Conservation (phyloP, 2,113 vertebrate genomes). For the Columba livia region DNA sequence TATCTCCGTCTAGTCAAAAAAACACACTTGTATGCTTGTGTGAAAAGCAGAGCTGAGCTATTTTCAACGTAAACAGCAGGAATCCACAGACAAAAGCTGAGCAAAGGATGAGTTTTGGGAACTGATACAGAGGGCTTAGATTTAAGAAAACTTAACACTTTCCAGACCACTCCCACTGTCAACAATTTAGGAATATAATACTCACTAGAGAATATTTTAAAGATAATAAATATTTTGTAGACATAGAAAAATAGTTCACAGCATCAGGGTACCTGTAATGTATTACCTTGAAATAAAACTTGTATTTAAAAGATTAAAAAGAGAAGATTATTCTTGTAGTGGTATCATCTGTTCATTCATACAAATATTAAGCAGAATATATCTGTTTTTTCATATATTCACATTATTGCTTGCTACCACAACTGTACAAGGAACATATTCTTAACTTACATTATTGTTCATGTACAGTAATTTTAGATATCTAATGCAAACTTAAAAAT, state of each 20-base stretch:
- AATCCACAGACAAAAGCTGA: conserved; percentile 27
- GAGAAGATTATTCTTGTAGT: conserved; percentile 67
- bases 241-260: conserved; percentile 74
- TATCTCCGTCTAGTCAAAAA: neutral
- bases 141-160: conserved; percentile 48
- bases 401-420: conserved; percentile 83
- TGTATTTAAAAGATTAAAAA: conserved; percentile 78
- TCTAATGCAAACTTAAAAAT: conserved; percentile 55
- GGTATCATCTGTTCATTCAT: conserved; percentile 77
- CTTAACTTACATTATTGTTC: conserved; percentile 64
- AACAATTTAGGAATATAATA: conserved; percentile 21
- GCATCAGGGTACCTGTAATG: conserved; percentile 66
- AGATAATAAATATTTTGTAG: conserved; percentile 70
- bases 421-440: conserved; percentile 70
- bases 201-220: conserved; percentile 53
- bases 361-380: conserved; percentile 78
- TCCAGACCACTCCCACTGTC: conserved; percentile 37
- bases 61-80: conserved; percentile 11
- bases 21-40: neutral
- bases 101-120: conserved; percentile 25
- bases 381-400: conserved; percentile 76
- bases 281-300: conserved; percentile 74
- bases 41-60: neutral
- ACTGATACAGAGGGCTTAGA: conserved; percentile 46
- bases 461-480: conserved; percentile 56